Percentiles rank a stretch among this genome's conserved stretches.
phyloP scores from a whole-genome alignment of 2,888 invertebrate species.

The Cephus runcator region DNA sequence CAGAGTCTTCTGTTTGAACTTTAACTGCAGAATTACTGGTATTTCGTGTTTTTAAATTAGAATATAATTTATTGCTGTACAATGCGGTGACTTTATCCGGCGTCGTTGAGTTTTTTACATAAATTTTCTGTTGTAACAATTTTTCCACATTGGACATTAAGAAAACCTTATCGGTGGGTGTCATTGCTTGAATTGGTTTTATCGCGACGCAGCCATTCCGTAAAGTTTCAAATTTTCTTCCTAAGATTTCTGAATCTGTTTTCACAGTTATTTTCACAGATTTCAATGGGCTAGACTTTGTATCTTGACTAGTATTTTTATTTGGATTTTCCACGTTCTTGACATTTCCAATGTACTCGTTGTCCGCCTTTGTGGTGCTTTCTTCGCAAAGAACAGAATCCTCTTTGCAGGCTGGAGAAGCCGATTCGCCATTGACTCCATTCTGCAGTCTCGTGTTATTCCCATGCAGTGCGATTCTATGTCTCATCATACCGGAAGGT shows the following conservation, averaged over 20 bases:
- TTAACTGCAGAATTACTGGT: neutral
- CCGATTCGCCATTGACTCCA: neutral
- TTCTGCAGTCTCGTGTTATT: neutral
- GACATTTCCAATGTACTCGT: neutral
- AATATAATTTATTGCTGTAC: no score
- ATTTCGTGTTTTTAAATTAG: no score
- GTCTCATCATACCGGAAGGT: neutral
- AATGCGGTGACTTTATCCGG: no score
- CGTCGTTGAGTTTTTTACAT: no score
- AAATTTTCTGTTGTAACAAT: neutral
- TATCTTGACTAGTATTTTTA: neutral
- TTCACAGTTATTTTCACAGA: neutral
- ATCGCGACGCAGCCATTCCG: conserved; percentile 1
- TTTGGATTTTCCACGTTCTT: neutral
- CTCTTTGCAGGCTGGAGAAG: neutral
- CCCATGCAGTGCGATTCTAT: neutral
- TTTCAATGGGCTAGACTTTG: neutral
- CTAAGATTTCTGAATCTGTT: neutral
- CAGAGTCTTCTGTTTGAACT: neutral
- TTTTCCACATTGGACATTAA: conserved; percentile 16
- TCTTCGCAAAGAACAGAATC: neutral
- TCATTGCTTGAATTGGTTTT: conserved; percentile 17
- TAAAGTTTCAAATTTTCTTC: neutral
- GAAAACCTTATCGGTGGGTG: conserved; percentile 23
- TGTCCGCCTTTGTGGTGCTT: neutral